These are phyloP conservation scores for Beaufortia kweichowensis DNA, from an alignment of 2,113 vertebrate genomes.

Conservation along the genomic window DNA sequence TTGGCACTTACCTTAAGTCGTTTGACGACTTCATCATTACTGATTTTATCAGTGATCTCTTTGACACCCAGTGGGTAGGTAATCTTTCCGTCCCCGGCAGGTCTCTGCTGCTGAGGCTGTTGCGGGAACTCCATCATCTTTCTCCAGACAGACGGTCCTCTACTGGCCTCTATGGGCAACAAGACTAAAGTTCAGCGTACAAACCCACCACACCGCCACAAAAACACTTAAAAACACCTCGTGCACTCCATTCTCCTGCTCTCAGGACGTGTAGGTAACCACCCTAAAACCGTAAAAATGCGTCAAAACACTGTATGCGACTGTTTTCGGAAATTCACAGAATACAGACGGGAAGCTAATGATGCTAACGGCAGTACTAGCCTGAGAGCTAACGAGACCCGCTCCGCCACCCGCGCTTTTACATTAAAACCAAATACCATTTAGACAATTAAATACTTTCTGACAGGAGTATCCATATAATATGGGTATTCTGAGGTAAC, in stretches of 20 bases:
- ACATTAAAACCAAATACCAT: neutral
- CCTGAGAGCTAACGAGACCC: slow-evolving; percentile 26
- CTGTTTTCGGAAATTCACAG: slow-evolving; percentile 38
- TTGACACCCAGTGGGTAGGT: slow-evolving; percentile 96
- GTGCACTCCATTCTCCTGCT: neutral
- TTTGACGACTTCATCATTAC: slow-evolving; percentile 97
- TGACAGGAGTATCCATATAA: neutral
- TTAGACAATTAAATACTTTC: neutral
- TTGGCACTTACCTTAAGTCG: slow-evolving; percentile 87
- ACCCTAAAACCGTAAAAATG: neutral
- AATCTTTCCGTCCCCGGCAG: slow-evolving; percentile 86
- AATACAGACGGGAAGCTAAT: slow-evolving; percentile 50
- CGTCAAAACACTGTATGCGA: neutral
- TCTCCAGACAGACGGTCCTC: slow-evolving; percentile 88
- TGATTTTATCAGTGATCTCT: slow-evolving; percentile 98
- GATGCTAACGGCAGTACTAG: slow-evolving; percentile 48
- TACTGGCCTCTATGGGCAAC: slow-evolving; percentile 99
- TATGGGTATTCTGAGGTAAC: neutral
- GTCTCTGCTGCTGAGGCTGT: slow-evolving; percentile 88
- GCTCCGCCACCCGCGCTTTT: slow-evolving; percentile 5
- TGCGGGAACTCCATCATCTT: slow-evolving; percentile 93
- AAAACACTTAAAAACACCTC: slow-evolving; percentile 69
- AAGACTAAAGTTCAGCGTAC: slow-evolving; percentile 96
- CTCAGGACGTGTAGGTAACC: neutral
- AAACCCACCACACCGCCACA: slow-evolving; percentile 76